These are phyloP conservation scores for Proisotoma minuta DNA, from an alignment of 2,888 invertebrate genomes.

Conservation along the genomic window DNA sequence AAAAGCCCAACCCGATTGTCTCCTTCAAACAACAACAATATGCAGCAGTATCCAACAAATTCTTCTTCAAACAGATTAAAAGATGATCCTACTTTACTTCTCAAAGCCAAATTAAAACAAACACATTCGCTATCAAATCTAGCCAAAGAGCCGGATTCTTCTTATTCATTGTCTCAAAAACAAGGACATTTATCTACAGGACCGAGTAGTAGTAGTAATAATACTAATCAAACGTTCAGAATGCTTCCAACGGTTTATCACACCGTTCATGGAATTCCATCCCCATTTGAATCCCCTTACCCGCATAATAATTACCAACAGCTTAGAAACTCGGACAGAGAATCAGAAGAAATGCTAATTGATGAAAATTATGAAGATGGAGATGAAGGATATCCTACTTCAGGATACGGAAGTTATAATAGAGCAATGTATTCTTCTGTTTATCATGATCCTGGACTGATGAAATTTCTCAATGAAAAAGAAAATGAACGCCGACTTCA, in stretches of 20 bases:
- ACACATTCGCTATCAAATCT: slow-evolving; percentile 40
- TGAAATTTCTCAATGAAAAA: slow-evolving; percentile 38
- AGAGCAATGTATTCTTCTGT: slow-evolving; percentile 28
- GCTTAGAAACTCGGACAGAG: too few species aligned
- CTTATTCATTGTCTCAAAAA: background rate
- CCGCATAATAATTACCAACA: too few species aligned
- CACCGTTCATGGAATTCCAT: slow-evolving; percentile 24
- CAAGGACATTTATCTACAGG: background rate
- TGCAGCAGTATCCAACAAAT: too few species aligned
- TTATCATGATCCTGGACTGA: slow-evolving; percentile 33
- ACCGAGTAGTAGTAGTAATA: background rate
- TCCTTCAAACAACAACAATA: slow-evolving; percentile 24
- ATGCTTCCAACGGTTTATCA: slow-evolving; percentile 18
- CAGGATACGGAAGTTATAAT: slow-evolving; percentile 14
- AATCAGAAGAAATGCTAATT: background rate
- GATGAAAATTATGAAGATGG: background rate
- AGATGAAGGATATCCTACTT: background rate
- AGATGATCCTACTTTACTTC: slow-evolving; percentile 42
- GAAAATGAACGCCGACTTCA: slow-evolving; percentile 14
- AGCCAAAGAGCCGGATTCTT: slow-evolving; percentile 21
- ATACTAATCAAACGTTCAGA: background rate
- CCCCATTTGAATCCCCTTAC: too few species aligned
- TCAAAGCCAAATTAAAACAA: slow-evolving; percentile 44
- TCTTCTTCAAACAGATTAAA: background rate
- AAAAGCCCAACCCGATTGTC: slow-evolving; percentile 18